phyloP scores from a whole-genome alignment of 2,888 invertebrate species.

The Colletes collaris region DNA sequence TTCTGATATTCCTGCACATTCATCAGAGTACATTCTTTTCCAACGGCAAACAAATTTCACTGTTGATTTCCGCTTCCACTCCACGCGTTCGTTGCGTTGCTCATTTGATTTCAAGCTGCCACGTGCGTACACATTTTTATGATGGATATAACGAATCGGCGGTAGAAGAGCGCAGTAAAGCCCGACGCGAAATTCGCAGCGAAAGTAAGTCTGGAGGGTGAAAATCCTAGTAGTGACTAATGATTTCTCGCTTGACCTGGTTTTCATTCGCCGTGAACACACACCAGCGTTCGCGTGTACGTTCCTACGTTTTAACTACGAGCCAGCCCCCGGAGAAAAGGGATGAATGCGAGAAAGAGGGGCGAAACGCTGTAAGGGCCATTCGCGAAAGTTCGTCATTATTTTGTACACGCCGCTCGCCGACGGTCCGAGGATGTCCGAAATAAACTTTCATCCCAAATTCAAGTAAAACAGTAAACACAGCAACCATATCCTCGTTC shows the following conservation, averaged over 20 bases:
- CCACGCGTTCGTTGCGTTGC: too few relatives aligned
- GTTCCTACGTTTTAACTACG: constrained; percentile 42
- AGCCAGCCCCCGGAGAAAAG: constrained; percentile 17
- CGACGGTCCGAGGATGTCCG: neutral
- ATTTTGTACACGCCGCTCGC: constrained; percentile 5
- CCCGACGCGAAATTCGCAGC: constrained; percentile 14
- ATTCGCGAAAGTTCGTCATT: constrained; percentile 19
- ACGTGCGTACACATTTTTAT: constrained; percentile 8
- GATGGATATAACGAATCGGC: constrained; percentile 35
- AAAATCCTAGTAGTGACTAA: constrained; percentile 58
- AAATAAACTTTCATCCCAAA: neutral
- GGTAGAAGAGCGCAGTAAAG: constrained; percentile 9
- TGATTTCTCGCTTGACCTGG: constrained; percentile 64
- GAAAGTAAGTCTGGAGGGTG: constrained; percentile 44
- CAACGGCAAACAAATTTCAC: too few relatives aligned
- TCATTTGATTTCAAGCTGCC: constrained; percentile 10
- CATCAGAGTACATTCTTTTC: too few relatives aligned
- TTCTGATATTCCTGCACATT: too few relatives aligned
- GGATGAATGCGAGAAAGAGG: constrained; percentile 15
- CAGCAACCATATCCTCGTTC: too few relatives aligned
- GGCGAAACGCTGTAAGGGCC: constrained; percentile 10
- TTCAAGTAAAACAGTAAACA: too few relatives aligned
- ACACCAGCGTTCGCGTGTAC: constrained; percentile 21
- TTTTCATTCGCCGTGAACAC: constrained; percentile 41
- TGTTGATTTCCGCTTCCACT: neutral